Evolutionary conservation across 2,888 invertebrate genomes (phyloP), one percentile per base, ranked within the genome.

Genomic region (Malthinus flaveolus): DNA sequence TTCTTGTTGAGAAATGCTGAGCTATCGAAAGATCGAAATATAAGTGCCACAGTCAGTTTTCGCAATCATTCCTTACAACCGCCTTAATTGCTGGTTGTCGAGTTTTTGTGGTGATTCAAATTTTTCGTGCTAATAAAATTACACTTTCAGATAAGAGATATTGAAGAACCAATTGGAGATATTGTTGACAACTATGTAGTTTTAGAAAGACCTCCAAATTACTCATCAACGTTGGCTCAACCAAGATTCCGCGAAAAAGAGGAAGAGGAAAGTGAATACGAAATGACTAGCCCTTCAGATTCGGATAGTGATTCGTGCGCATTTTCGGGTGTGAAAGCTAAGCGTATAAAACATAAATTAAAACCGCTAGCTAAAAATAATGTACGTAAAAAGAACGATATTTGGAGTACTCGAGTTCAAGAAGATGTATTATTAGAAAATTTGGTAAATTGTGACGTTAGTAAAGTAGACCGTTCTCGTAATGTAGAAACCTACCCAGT

Each of bases 361-460:
- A 67, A 81, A 56, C 76, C 79, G 3, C 81, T 71, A 61, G 66
- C 57, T 39, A 76, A 36, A 71, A 74, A 82, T 66, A 84, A 83
- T 32, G 3, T 23, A 3, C 44, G 45, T 62, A 87, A 86, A 56
- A 88, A 88, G 75, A 92, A 91, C 71, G 89, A 90, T 75, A 84
- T 93, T 64, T 94, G 93, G 93, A 82, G 84, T 65, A 79, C 80
- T 1, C 82, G 83, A 62, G 76, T 83, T n/a, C 87, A 92, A 80
- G 93, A 93, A 74, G 92, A 93, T 66, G 83, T 89, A 0, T 78
- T 94, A 49, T 87, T 89, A 23, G 89, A 92, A 73, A 88, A 90
- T 68, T 84, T 94, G 79, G 85, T 87, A 8, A 85, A 85, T 37
- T 91, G 91, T 78, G 90, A 89, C 76, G 91, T 93, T 7, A 85